A percentile compares a stretch with the other conserved stretches of the same genome.
phyloP scores from a whole-genome alignment of 1,140 invertebrate species.

The Amphibalanus amphitrite region DNA sequence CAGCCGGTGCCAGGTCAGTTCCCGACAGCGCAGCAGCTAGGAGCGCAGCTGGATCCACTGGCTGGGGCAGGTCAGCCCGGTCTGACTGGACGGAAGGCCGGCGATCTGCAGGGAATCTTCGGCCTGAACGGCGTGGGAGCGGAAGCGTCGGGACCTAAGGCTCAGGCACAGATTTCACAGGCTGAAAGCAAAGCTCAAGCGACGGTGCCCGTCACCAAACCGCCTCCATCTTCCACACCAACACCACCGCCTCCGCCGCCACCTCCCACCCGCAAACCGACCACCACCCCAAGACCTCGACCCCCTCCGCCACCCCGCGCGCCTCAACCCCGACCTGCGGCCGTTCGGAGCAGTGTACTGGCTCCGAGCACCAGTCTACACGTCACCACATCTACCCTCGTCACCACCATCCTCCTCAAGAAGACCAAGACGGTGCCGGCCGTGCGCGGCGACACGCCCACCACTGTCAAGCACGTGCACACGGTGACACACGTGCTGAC shows the following conservation, averaged over 20 bases:
- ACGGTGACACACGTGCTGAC: background rate
- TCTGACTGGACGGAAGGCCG: too few species aligned
- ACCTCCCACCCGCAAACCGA: background rate
- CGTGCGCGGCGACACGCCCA: slow-evolving; percentile 5
- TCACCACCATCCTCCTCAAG: background rate
- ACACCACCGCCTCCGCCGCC: too few species aligned
- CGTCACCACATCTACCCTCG: background rate
- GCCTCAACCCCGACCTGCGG: background rate
- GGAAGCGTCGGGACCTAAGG: too few species aligned
- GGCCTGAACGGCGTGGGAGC: too few species aligned
- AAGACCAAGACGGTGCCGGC: background rate
- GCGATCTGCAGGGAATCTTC: too few species aligned
- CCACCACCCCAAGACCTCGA: background rate
- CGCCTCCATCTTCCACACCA: too few species aligned
- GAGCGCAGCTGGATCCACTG: too few species aligned
- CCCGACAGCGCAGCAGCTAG: too few species aligned
- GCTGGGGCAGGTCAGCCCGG: too few species aligned
- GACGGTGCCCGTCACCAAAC: background rate
- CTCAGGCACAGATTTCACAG: too few species aligned
- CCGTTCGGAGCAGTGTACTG: background rate
- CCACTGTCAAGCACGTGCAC: background rate
- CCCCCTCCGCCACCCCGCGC: background rate
- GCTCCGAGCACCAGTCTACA: background rate
- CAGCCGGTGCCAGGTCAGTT: too few species aligned
- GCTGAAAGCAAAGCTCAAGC: background rate